Conservation (phyloP, 2,797 vertebrate species). For the Sitta carolinensis region DNA sequence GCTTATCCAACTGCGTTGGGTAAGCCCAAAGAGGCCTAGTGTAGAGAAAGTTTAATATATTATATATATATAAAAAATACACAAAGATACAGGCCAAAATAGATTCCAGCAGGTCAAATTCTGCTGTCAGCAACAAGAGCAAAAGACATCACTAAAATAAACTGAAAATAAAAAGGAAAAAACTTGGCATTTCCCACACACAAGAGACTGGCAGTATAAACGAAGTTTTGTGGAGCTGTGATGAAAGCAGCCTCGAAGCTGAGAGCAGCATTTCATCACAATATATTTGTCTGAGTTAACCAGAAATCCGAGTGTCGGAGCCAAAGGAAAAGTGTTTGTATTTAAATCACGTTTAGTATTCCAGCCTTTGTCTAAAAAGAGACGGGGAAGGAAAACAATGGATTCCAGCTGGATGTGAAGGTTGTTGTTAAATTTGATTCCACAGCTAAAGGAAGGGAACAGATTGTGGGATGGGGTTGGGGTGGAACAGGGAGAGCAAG, state of each 20-base stretch:
- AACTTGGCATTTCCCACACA: slow-evolving; percentile 78
- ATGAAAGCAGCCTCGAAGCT: slow-evolving; percentile 37
- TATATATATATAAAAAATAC: slow-evolving; percentile 75
- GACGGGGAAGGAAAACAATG: neutral
- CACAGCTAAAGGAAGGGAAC: neutral
- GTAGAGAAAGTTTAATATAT: slow-evolving; percentile 69
- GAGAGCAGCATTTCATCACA: slow-evolving; percentile 55
- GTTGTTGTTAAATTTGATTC: neutral
- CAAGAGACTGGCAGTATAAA: slow-evolving; percentile 78
- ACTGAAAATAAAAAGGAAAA: slow-evolving; percentile 65
- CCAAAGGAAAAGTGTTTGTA: neutral
- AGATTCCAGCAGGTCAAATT: slow-evolving; percentile 81
- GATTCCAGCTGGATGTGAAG: neutral
- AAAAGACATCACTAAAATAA: slow-evolving; percentile 77
- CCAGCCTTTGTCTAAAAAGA: neutral
- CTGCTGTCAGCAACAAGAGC: slow-evolving; percentile 83
- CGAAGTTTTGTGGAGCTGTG: slow-evolving; percentile 76
- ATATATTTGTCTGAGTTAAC: slow-evolving; percentile 59
- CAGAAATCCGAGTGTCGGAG: neutral
- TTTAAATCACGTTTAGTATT: neutral
- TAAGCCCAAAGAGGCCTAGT: slow-evolving; percentile 92
- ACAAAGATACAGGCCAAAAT: slow-evolving; percentile 98
- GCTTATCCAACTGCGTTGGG: slow-evolving; percentile 95
- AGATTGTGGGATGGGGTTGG: neutral
- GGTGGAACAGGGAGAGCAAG: neutral